Base-by-base conservation (phyloP, 2,797 vertebrate species). In the Mallotus villosus region DNA sequence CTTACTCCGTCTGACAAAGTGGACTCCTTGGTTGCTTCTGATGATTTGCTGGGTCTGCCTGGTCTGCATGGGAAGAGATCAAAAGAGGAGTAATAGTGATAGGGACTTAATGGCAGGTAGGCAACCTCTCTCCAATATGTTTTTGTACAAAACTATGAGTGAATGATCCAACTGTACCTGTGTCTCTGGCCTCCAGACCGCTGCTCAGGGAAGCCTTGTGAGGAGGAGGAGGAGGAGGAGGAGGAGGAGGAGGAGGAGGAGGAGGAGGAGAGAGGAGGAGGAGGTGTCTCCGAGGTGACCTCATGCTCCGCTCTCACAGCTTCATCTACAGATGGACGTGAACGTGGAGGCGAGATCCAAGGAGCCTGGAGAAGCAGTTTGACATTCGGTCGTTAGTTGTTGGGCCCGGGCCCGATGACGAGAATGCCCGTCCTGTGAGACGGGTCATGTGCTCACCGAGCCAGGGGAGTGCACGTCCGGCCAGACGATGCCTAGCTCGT, bases 401-500 rank as follows among this genome's bases (percentile, higher is more conserved):
- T 46, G 9, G 12, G 34, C 34, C 34, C 9, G 7, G 34, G 34
- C 0, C 41, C 9, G 41, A 46, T 14, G 41, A 12, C 2, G 7
- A 34, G 32, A 34, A 34, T 22, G n/a, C 11, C 5, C 19, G 27
- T 32, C n/a, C 27, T n/a, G 17, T 6, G 22, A 22, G 3, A 12
- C 29, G 59, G 14, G 27, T 46, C n/a, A 65, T 66, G 51, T 37
- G 65, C 57, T 69, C 64, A 74, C 74, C 72, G 66, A 57, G 51
- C 67, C 65, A 19, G 57, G 32, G 16, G 74, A 71, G 12, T 22
- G 57, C 17, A 73, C 24, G 8, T 77, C 72, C 2, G 75, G 79
- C 79, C 75, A 77, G n/a, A 63, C 74, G 58, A 77, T 81, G 4
- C 79, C 79, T 5, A 81, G 55, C n/a, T 81, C 79, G 34, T 72